Conservation (phyloP, 2,797 vertebrate genomes). For the Etheostoma nigrum region DNA sequence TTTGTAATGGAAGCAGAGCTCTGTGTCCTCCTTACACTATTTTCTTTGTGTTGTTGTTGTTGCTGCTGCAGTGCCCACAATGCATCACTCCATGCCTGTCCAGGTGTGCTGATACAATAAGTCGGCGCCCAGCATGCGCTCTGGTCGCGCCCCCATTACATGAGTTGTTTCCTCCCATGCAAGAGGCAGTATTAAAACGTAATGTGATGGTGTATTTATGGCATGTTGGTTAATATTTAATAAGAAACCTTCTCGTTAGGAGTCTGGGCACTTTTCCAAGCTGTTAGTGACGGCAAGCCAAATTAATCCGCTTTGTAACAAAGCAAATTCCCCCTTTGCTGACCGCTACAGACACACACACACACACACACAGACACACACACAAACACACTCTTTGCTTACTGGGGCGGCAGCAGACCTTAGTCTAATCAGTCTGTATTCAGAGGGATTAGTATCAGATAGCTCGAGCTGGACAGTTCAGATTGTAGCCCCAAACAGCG, state of each 20-base stretch:
- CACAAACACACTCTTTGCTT: conserved; percentile 39
- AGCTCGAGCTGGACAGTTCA: conserved; percentile 71
- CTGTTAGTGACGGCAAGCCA: conserved; percentile 76
- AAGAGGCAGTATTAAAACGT: conserved; percentile 51
- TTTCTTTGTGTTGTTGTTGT: background rate
- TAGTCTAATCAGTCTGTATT: conserved; percentile 76
- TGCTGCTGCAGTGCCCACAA: background rate
- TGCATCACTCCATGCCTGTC: background rate
- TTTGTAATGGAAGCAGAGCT: conserved; percentile 52
- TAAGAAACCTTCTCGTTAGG: conserved; percentile 73
- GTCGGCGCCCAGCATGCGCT: background rate
- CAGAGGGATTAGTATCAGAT: conserved; percentile 76
- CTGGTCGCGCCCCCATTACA: conserved; percentile 7
- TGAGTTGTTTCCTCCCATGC: conserved; percentile 42
- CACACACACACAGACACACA: conserved; percentile 30
- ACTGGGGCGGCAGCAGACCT: conserved; percentile 60
- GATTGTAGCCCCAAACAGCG: conserved; percentile 65
- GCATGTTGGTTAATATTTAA: conserved; percentile 78
- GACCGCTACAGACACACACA: conserved; percentile 67
- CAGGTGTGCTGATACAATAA: conserved; percentile 29
- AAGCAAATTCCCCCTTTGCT: conserved; percentile 85
- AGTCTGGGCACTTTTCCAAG: conserved; percentile 75
- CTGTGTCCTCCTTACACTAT: conserved; percentile 13
- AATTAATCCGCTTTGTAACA: conserved; percentile 86
- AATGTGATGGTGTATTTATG: conserved; percentile 75